Base-by-base conservation (phyloP, 1,140 invertebrate species). In the Chrysoperla carnea region DNA sequence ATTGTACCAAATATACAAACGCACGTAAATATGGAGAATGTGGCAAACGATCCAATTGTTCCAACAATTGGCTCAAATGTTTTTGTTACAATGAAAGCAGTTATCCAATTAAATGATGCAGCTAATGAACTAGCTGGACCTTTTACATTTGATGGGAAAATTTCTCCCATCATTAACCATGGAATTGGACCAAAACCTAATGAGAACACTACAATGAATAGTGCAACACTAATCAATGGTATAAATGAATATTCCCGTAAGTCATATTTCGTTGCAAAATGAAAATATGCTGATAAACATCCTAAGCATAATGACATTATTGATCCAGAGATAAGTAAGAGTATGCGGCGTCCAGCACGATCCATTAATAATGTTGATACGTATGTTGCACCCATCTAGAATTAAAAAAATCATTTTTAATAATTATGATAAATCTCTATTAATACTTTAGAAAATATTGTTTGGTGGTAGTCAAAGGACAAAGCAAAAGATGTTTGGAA, bases 171-270 rank as follows among this genome's bases (percentile, higher is more conserved):
- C 46, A 69, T 60, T 6, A 69, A 41, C 61, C 66, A 70, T 1
- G 64, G 60, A 37, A 70, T 56, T 4, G 64, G 64, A 0, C 65
- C 67, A 36, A 61, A 60, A 8, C 68, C 68, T 33, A 68, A 54
- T 0, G 78, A 79, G 59, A 85, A 86, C n/a, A 77, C 67, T 17
- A 81, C 55, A 28, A 85, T 81, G 59, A 84, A 92, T 1, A 81
- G 41, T 29, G 79, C 76, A 6, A 91, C 53, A 37, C 75, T 74
- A 1, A 75, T 46, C 1, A 90, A 55, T 1, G 86, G 82, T 45
- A 51, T 9, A 9, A 6, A 52, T 56, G 29, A 37, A 9, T 39
- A 50, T n/a, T 15, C 13, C 27, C 39, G 28, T 4, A 52, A 15
- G 29, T 50, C 42, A 2, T 27, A 29, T 11, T 36, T 48, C 37